These are phyloP conservation scores for Altica lythri DNA, from an alignment of 2,888 invertebrate species.

Conservation along the genomic window DNA sequence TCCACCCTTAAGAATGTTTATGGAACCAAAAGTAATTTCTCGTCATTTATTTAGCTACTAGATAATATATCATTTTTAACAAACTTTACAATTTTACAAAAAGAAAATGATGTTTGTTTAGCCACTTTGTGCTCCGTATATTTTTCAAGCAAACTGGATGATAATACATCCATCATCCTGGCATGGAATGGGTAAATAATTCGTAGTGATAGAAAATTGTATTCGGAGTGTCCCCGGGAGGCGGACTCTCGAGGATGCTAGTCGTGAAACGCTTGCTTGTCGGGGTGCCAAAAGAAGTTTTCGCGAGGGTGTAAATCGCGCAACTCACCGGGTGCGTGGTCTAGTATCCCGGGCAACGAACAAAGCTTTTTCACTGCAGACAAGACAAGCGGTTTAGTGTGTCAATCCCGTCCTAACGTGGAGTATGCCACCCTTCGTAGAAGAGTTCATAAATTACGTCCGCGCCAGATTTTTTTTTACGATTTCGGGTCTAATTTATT, in stretches of 20 bases:
- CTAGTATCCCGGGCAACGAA: conserved; percentile 48
- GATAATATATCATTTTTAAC: no score
- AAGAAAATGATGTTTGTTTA: no score
- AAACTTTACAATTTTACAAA: no score
- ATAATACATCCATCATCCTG: no score
- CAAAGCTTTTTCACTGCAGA: conserved; percentile 42
- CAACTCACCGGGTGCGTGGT: conserved; percentile 23
- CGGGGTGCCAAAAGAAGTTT: conserved; percentile 13
- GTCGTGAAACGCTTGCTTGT: conserved; percentile 5
- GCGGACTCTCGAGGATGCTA: conserved; percentile 5
- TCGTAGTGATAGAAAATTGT: no score
- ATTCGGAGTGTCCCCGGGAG: no score
- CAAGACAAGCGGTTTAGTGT: conserved; percentile 28
- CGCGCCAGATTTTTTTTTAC: conserved; percentile 15
- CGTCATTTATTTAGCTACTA: no score
- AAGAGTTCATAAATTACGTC: conserved; percentile 17
- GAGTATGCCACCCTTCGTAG: conserved; percentile 30
- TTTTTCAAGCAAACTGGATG: no score
- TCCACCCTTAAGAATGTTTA: no score
- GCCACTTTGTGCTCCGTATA: no score
- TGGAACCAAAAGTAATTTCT: no score
- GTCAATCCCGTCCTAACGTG: conserved; percentile 28
- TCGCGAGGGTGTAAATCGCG: conserved; percentile 13
- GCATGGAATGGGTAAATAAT: no score
- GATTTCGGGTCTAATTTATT: background rate